Evolutionary conservation across 2,113 vertebrate species (phyloP), one percentile per base, ranked within the genome.

Genomic region (Ramphastos sulfuratus): DNA sequence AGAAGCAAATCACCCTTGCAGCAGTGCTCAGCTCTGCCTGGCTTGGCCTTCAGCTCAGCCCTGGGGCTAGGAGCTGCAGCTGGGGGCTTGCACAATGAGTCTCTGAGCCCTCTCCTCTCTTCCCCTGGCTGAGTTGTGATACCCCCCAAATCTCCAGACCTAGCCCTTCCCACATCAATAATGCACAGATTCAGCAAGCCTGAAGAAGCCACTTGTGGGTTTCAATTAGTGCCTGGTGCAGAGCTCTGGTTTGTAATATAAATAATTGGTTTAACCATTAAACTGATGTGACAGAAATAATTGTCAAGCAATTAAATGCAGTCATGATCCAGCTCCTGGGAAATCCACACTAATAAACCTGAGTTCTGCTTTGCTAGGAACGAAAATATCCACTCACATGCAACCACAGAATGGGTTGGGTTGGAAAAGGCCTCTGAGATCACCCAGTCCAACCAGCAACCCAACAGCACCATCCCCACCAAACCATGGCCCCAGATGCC

Each of bases 221-320:
- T 97, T 95, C 94, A 96, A 92, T 97, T 96, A 97, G 73, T 67
- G 42, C 87, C 84, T 90, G 82, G 33, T 92, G 71, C 70, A 96
- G 77, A 97, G 74, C 83, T 95, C 56, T 92, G 33, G 95, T 97
- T 97, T 87, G 78, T 90, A 97, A 97, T 93, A 96, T 86, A 97
- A 97, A 96, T 96, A 97, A 97, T 97, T 97, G 91, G 77, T 95
- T 97, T 97, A 97, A 97, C 90, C 83, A 85, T 95, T 96, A 96
- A 96, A 97, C 94, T 97, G 94, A 92, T 96, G 70, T 96, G 97
- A 97, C 93, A 97, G 90, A 96, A 97, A 96, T 97, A 97, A 96
- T 93, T 97, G 85, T 96, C 72, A 96, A 72, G 86, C 78, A 97
- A 97, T 98, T 97, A 97, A 97, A 97, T 92, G 85, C 52, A 70